Evolutionary conservation across 2,888 invertebrate species (phyloP).

Genomic region (Minunthozetes semirufus): DNA sequence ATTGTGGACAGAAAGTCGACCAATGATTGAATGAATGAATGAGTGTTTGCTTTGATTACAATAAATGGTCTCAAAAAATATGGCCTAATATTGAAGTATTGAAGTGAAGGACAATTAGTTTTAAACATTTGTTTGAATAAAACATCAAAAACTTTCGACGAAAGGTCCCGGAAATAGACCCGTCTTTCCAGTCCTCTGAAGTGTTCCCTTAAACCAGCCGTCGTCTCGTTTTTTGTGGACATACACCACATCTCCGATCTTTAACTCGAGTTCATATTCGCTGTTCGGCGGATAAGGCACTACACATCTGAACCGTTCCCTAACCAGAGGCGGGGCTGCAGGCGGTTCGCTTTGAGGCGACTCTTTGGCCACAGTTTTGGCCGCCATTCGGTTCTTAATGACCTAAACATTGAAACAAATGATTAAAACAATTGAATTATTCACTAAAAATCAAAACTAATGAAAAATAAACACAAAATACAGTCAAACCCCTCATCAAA

Average conservation of each 20-base stretch:
- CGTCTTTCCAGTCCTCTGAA: slow-evolving; percentile 78
- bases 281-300: slow-evolving; percentile 91
- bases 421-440: background rate
- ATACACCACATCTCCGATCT: slow-evolving; percentile 81
- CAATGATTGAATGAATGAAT: too few species aligned
- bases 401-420: background rate
- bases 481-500: too few species aligned
- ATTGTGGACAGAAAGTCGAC: too few species aligned
- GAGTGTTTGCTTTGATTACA: too few species aligned
- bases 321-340: background rate
- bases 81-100: background rate
- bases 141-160: slow-evolving; percentile 63
- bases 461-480: too few species aligned
- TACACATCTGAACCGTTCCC: slow-evolving; percentile 70
- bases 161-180: slow-evolving; percentile 94
- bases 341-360: background rate
- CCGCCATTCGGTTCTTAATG: slow-evolving; percentile 10
- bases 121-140: background rate
- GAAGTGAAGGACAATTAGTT: background rate
- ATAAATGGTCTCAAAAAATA: background rate
- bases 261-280: slow-evolving; percentile 80
- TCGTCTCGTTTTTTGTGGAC: slow-evolving; percentile 87
- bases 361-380: background rate
- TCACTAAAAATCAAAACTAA: background rate
- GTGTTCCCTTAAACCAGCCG: slow-evolving; percentile 91